Conservation (phyloP, 1,140 invertebrate species). For the Littorina saxatilis region DNA sequence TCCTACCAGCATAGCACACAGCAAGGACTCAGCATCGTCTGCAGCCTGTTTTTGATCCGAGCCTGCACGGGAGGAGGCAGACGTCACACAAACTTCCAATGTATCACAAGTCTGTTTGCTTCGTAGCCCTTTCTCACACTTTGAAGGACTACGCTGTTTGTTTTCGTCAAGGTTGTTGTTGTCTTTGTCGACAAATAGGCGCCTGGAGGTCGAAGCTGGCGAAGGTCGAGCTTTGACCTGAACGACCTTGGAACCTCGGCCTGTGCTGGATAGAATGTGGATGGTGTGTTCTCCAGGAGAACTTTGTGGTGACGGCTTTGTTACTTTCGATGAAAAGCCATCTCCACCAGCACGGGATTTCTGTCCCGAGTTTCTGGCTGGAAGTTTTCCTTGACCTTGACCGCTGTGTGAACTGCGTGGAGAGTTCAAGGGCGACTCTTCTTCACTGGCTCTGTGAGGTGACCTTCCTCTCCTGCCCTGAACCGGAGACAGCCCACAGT, state of each 20-base stretch:
- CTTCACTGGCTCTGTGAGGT: constrained; percentile 1
- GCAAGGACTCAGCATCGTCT: constrained; percentile 19
- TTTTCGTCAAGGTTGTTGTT: no score
- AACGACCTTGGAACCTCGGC: neutral
- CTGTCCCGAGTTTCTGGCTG: neutral
- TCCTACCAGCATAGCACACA: constrained; percentile 49
- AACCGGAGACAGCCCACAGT: neutral
- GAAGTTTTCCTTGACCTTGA: neutral
- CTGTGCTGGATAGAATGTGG: constrained; percentile 30
- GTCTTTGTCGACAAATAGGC: neutral
- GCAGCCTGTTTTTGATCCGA: neutral
- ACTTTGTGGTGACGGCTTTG: neutral
- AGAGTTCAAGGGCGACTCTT: neutral
- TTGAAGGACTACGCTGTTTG: neutral
- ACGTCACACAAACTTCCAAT: neutral
- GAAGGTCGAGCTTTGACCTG: neutral
- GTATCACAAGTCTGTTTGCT: neutral
- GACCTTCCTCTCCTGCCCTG: neutral
- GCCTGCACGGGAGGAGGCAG: neutral
- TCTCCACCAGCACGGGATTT: neutral
- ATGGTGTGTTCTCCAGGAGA: neutral
- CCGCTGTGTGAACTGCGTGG: neutral
- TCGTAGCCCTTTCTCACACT: neutral
- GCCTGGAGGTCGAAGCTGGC: neutral
- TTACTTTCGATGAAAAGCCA: no score